Evolutionary conservation across 2,888 invertebrate species (phyloP), one percentile per base, ranked within the genome.

Genomic region (Eupeodes luniger): DNA sequence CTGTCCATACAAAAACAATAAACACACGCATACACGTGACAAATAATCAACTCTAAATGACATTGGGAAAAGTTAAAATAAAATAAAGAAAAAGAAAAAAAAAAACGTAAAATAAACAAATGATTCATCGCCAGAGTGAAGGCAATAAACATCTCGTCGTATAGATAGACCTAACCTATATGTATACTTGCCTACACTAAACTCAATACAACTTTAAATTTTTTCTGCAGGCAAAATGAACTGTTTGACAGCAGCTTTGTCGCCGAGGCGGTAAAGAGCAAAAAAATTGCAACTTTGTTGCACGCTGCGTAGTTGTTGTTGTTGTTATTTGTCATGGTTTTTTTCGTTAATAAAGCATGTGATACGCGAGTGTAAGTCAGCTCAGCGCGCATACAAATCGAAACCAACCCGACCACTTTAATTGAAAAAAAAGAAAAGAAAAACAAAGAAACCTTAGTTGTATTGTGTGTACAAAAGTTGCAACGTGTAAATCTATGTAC

Each of bases 61-160:
- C 88, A 88, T 88, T 88, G 88, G 83, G 64, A 85, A 88, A 88
- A 81, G 74, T 77, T 82, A 55, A 70, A 70, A 70, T 55, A 70
- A 72, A 72, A 47, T n/a, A 36, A 80, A 80, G 49, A 82, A 76
- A 83, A 78, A 47, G 11, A 69, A 66, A 44, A 16, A 49, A 51
- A 49, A 34, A 40, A 40, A 40, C 40, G 6, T 40, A 44, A 83
- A 87, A 77, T 70, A 87, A 87, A 84, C 80, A 76, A 88, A 85
- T 88, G 84, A 88, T 81, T 81, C 88, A 88, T 81, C 84, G n/a
- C 19, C 61, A 64, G 34, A 81, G 75, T 27, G 62, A 62, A 47
- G 36, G 47, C 57, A 70, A 16, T 10, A 55, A 75, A 12, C 51
- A 36, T 12, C 51, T 19, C 51, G 40, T 61, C 64, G 40, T 40